Evolutionary conservation across 37 sponge, comb jelly and placozoan genomes (phyloP).

Genomic region (Bolinopsis microptera): DNA sequence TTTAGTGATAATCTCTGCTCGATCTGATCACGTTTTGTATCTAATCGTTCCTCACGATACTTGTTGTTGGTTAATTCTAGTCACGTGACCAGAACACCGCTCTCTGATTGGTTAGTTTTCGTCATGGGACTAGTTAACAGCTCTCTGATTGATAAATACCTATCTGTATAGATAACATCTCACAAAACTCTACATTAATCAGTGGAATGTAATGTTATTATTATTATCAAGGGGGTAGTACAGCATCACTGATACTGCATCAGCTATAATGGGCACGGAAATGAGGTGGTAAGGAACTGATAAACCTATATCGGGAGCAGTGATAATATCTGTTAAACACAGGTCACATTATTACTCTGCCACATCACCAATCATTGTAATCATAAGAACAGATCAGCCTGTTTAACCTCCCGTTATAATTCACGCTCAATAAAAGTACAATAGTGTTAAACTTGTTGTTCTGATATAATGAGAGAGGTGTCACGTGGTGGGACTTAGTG

Average conservation of each 20-base stretch:
- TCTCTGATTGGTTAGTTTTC: no score
- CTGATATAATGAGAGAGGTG: neutral
- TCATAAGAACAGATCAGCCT: no score
- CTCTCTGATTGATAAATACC: no score
- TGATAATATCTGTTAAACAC: neutral
- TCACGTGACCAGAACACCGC: no score
- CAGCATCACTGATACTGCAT: no score
- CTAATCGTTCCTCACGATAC: neutral
- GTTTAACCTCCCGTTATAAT: neutral
- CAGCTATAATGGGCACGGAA: neutral
- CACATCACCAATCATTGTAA: no score
- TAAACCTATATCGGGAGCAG: neutral
- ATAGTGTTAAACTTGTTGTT: neutral
- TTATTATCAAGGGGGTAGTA: neutral
- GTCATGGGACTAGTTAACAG: no score
- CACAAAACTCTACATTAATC: neutral
- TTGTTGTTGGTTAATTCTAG: no score
- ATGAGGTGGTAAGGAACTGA: neutral
- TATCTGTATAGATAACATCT: neutral
- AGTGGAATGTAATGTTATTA: neutral
- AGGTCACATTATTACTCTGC: neutral
- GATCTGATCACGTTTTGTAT: neutral
- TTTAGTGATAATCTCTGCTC: neutral
- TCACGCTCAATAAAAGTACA: neutral
- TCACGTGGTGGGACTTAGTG: neutral